Evolutionary conservation across 2,888 invertebrate species (phyloP), one percentile per base, ranked within the genome.

Genomic region (Agelastica alni): DNA sequence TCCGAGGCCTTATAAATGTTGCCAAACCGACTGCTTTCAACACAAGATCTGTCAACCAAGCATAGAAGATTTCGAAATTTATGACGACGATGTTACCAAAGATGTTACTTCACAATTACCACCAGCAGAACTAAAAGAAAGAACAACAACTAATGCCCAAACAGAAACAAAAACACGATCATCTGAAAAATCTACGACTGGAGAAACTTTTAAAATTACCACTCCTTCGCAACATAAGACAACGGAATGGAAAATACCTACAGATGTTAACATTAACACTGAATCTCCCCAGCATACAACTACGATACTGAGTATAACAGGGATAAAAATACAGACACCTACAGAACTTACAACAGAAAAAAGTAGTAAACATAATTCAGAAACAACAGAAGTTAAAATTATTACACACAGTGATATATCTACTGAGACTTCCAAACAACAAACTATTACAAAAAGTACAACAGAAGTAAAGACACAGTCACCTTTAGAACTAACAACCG

Each of bases 1-100:
- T 42, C 51, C 48, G 7, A 58, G 47, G 28, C 37, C 14, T 41
- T 58, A 51, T 16, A 64, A 58, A 51, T 64, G 64, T 51, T 64
- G 64, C 37, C 17, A 47, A 12, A 41, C 42, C 36, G 37, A 32
- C 17, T 64, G 64, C 36, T 61, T 57, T 14, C 10, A 36, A 36
- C 61, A 61, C 36, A 59, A 51, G 48, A 41, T 61, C 18, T 61
- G 61, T 18, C 58, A 61, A 39, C 48, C 49, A 17, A 43, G 46
- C 14, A 30, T 39, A 2, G 20, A 20, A 17, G 9, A 34, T 30
- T 20, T 48, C 2, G 36, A 42, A 39, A 49, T 2, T 26, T 9
- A 1, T 18, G 30, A 43, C n/a, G n/a, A n/a, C n/a, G n/a, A n/a
- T n/a, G n/a, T n/a, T n/a, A n/a, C n/a, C n/a, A n/a, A n/a, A n/a